These are phyloP conservation scores for Stenolophus ochropezus DNA, from an alignment of 2,888 invertebrate genomes.

Conservation along the genomic window DNA sequence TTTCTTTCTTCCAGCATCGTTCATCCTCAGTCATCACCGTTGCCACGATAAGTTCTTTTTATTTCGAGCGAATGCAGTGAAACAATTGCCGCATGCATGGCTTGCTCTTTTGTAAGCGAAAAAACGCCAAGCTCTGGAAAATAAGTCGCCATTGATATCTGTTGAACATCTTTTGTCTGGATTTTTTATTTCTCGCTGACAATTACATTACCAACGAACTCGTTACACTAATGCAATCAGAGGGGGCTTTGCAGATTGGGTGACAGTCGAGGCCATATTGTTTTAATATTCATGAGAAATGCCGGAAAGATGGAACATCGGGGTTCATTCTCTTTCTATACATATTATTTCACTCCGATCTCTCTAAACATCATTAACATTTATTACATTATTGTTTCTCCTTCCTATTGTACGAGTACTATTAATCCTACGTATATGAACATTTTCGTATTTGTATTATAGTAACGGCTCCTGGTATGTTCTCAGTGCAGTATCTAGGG, in stretches of 20 bases:
- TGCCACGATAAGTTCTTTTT: slow-evolving; percentile 47
- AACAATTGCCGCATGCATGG: slow-evolving; percentile 53
- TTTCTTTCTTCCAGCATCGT: slow-evolving; percentile 3
- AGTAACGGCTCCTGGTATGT: too few relatives aligned
- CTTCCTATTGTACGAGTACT: too few relatives aligned
- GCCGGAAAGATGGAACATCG: background rate
- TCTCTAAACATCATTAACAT: too few relatives aligned
- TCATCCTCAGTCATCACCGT: slow-evolving; percentile 38
- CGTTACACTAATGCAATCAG: slow-evolving; percentile 38
- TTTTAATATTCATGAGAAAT: background rate
- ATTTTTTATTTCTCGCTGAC: slow-evolving; percentile 59
- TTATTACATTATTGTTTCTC: too few relatives aligned
- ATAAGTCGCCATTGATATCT: slow-evolving; percentile 53
- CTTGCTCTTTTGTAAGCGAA: slow-evolving; percentile 48
- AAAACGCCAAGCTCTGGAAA: slow-evolving; percentile 50
- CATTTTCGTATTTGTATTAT: too few relatives aligned
- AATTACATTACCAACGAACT: slow-evolving; percentile 60
- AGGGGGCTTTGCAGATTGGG: slow-evolving; percentile 13
- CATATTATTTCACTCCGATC: too few relatives aligned
- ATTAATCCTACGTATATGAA: too few relatives aligned
- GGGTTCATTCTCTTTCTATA: background rate
- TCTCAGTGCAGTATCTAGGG: too few relatives aligned
- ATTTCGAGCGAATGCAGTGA: slow-evolving; percentile 49
- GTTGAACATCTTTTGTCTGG: slow-evolving; percentile 50
- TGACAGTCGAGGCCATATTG: background rate